Evolutionary conservation across 2,113 vertebrate species (phyloP).

Genomic region (Larimichthys polyactis): DNA sequence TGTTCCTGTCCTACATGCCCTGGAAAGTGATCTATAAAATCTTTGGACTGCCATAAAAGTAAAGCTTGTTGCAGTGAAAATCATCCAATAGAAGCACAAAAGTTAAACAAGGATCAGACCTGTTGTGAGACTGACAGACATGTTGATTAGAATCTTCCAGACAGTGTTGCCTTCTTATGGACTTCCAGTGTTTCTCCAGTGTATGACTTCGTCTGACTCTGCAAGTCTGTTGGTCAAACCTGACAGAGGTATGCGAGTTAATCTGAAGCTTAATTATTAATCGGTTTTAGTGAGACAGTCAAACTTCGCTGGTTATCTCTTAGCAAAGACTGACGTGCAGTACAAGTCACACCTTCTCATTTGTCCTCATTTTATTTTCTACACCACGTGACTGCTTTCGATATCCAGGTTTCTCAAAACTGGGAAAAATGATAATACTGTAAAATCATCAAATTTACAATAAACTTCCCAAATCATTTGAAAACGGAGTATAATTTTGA

Average conservation of each 20-base stretch:
- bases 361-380: too few relatives aligned
- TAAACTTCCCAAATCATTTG: too few relatives aligned
- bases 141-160: slow-evolving; percentile 36
- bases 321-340: not conserved
- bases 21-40: not conserved
- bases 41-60: not conserved
- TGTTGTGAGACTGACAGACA: slow-evolving; percentile 44
- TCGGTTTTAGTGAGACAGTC: slow-evolving; percentile 44
- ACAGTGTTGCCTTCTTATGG: not conserved
- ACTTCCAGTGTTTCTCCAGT: not conserved
- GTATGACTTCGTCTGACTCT: not conserved
- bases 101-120: slow-evolving; percentile 43
- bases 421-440: too few relatives aligned
- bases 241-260: slow-evolving; percentile 26
- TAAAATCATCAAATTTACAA: too few relatives aligned
- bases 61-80: not conserved
- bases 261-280: slow-evolving; percentile 82
- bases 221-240: not conserved
- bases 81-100: not conserved
- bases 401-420: too few relatives aligned
- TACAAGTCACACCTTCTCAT: too few relatives aligned
- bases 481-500: not conserved
- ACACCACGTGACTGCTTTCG: too few relatives aligned
- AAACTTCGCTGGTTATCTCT: slow-evolving; percentile 53
- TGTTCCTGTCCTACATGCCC: not conserved